Evolutionary conservation across 1,140 invertebrate genomes (phyloP), one percentile per base, ranked within the genome.

Genomic region (Eueides isabella): DNA sequence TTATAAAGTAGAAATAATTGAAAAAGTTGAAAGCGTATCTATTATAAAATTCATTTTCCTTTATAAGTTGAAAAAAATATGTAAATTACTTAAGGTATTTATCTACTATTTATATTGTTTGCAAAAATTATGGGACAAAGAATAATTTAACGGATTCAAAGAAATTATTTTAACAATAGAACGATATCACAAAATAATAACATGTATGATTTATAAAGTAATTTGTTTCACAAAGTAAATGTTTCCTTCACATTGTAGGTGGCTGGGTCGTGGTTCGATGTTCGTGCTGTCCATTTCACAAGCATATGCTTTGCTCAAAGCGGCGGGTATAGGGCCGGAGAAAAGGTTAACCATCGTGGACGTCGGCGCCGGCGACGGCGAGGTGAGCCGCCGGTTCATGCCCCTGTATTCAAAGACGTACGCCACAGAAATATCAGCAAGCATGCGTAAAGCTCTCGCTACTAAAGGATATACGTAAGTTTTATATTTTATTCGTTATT

Each of bases 361-460:
- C 93, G 92, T 99, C 44, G 98, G 98, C 48, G 98, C 98, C 9
- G 98, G 98, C 1, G 98, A 99, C 93, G 98, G 98, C 5, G 95
- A 96, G 74, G 97, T 98, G 2, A 99, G 98, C 28, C 92, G 95
- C 19, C 94, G 96, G 65, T 95, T 89, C 81, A 94, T 95, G 0
- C 90, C 94, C 30, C 95, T 97, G 73, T 98, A 97, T 89, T 81
- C 94, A 19, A 89, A 94, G 23, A 95, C 97, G 29, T 97, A 96
- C 87, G 97, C 96, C 55, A 99, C 98, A 1, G 98, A 99, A 93
- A 96, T 98, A 76, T 98, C 98, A 0, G 88, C 91, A 0, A 95
- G 96, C 11, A 98, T 98, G 98, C 94, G 95, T 77, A 96, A 94
- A 82, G 92, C 96, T 30, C 94, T 98, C 7, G 85, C 94, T 14